These are phyloP conservation scores for Stylophora pistillata DNA, from an alignment of 64 coral and sea anemone species.

Conservation along the genomic window DNA sequence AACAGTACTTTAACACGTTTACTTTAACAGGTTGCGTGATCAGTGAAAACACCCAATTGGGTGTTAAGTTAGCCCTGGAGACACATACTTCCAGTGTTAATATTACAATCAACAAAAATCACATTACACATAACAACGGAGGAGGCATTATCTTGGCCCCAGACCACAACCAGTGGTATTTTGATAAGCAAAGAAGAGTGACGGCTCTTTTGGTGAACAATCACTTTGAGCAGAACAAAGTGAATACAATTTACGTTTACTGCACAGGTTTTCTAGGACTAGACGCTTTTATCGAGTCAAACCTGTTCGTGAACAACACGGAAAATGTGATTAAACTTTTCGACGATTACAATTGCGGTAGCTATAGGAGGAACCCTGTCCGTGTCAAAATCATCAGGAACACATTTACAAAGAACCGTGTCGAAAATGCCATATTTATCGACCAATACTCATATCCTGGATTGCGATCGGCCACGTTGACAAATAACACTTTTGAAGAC, in stretches of 20 bases:
- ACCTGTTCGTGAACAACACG: constrained; percentile 70
- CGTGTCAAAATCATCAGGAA: constrained; percentile 42
- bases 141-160: constrained; percentile 53
- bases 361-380: constrained; percentile 34
- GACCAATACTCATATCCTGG: constrained; percentile 54
- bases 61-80: constrained; percentile 50
- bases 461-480: constrained; percentile 13
- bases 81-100: constrained; percentile 52
- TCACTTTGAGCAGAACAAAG: constrained; percentile 51
- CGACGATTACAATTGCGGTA: constrained; percentile 49
- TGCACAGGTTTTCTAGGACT: constrained; percentile 45
- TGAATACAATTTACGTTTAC: constrained; percentile 46
- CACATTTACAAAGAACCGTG: constrained; percentile 52
- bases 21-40: constrained; percentile 28
- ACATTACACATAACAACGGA: constrained; percentile 47
- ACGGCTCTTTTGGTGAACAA: constrained; percentile 28
- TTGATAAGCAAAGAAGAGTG: constrained; percentile 30
- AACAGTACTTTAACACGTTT: constrained; percentile 32
- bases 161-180: constrained; percentile 13
- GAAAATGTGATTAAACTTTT: constrained; percentile 46
- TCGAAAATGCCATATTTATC: constrained; percentile 49
- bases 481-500: constrained; percentile 54
- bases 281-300: constrained; percentile 41
- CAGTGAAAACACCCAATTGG: constrained; percentile 48
- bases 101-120: constrained; percentile 48